Evolutionary conservation across 2,797 vertebrate species (phyloP), one percentile per base, ranked within the genome.

Genomic region (Lepidocolaptes lacrymiger): DNA sequence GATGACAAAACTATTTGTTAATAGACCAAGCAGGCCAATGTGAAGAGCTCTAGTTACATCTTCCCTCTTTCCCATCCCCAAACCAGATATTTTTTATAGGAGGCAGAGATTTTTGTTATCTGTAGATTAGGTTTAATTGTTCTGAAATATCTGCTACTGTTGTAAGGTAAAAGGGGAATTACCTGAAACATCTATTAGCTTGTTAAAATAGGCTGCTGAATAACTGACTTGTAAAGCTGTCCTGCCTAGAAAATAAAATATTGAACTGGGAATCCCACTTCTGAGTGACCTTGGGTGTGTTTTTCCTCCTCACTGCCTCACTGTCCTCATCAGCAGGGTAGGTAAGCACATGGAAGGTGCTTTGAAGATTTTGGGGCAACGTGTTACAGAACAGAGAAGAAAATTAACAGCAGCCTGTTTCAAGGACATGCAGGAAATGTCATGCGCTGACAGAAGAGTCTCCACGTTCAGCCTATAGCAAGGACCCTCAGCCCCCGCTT

Each of bases 141-240:
- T 88, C 59, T 73, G 41, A 86, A 80, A 36, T 80, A 19, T 14
- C 28, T 81, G 22, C 69, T 78, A 2, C 56, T 66, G 14, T 43
- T 55, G 2, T 62, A 74, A 86, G n/a, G n/a, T 46, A 41, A 46
- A 85, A 71, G 34, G 10, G 19, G 14, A 85, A 49, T 75, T 83
- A 71, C 24, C 23, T 3, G 12, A 56, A 79, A 43, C 66, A 48
- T 6, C 69, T 82, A 34, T 12, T 43, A 32, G 55, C 66, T n/a
- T 68, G 54, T 68, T 74, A 78, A 84, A 74, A 13, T 39, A 72
- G 56, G 44, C 32, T 84, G 36, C 46, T 79, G 74, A 20, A 7
- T 94, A 68, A 88, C 64, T 52, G 30, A 32, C 46, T 81, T 75
- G 27, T 86, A 72, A 90, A 73, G n/a, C 64, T 63, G 19, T 83